These are phyloP conservation scores for Cynopterus brachyotis DNA, from an alignment of 2,113 vertebrate genomes.

Conservation along the genomic window DNA sequence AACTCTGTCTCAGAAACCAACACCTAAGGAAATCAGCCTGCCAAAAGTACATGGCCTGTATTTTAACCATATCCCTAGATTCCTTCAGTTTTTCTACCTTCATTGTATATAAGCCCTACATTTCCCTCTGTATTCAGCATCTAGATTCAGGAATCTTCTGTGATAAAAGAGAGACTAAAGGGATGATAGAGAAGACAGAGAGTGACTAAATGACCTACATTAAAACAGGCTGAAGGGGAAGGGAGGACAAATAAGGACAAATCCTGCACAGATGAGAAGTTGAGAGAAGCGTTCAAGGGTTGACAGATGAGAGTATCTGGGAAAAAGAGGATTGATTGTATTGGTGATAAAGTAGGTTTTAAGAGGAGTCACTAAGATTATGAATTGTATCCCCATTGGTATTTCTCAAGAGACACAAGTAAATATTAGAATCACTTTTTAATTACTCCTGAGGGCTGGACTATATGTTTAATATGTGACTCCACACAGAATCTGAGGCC, in stretches of 20 bases:
- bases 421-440: constrained; percentile 66
- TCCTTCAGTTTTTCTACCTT: not conserved
- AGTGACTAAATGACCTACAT: not conserved
- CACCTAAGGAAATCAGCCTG: not conserved
- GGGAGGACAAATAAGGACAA: not conserved
- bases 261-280: not conserved
- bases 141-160: not conserved
- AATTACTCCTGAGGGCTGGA: constrained; percentile 60
- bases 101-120: constrained; percentile 14
- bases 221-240: not conserved
- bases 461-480: constrained; percentile 49
- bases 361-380: constrained; percentile 53
- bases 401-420: constrained; percentile 55
- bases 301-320: not conserved
- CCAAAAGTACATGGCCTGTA: not conserved
- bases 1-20: not conserved
- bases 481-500: constrained; percentile 44
- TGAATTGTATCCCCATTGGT: constrained; percentile 38
- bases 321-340: not conserved
- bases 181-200: not conserved
- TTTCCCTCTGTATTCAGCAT: not conserved
- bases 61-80: not conserved
- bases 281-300: not conserved
- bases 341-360: constrained; percentile 41
- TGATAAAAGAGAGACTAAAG: not conserved